phyloP scores from a whole-genome alignment of 2,113 vertebrate species.

The Ceyx melanurus region DNA sequence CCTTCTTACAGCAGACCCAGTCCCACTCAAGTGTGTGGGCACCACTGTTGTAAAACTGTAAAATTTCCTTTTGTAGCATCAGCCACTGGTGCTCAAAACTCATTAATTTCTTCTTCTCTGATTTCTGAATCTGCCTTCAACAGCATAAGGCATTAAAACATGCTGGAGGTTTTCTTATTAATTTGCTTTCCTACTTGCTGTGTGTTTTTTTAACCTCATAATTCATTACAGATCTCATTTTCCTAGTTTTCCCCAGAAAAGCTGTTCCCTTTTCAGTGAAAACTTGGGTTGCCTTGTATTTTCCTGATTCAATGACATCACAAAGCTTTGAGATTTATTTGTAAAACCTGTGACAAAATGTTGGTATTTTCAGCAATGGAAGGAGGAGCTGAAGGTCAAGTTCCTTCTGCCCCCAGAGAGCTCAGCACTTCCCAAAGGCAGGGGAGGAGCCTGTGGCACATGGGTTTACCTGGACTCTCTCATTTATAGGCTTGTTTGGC shows the following conservation, averaged over 20 bases:
- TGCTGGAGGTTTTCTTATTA: background rate
- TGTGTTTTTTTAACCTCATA: conserved; percentile 38
- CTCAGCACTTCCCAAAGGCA: background rate
- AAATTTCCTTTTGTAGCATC: background rate
- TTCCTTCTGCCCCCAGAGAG: background rate
- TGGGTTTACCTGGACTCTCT: background rate
- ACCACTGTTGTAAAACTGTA: background rate
- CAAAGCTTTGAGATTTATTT: background rate
- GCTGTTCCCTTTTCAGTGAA: background rate
- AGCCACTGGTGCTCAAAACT: background rate
- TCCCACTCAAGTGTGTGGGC: background rate
- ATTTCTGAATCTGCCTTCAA: background rate
- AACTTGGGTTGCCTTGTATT: background rate
- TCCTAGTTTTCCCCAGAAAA: background rate
- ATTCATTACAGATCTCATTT: background rate
- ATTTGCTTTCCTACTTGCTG: background rate
- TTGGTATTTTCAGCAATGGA: background rate
- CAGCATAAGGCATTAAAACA: background rate
- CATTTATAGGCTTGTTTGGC: background rate
- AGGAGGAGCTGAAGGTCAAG: background rate
- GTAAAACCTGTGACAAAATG: background rate
- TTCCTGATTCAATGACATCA: background rate
- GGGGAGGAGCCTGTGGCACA: background rate
- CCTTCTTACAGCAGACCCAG: background rate
- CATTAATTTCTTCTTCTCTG: background rate